phyloP scores from a whole-genome alignment of 1,140 invertebrate species.

The Drosophila bifasciata region DNA sequence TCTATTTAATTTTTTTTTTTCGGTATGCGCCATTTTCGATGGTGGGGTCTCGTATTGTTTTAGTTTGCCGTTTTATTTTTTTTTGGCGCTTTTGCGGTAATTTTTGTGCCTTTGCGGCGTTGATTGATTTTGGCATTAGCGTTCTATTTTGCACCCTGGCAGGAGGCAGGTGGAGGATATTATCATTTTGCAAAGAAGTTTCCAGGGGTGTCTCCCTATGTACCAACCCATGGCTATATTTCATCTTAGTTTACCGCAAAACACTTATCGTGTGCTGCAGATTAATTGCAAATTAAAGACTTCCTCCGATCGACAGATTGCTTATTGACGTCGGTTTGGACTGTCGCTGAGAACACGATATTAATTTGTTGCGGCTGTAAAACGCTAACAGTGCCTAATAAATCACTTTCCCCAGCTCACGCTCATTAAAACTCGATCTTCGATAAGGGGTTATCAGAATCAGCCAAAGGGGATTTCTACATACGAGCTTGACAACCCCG shows the following conservation, averaged over 20 bases:
- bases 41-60: conserved; percentile 49
- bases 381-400: conserved; percentile 22
- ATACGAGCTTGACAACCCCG: conserved; percentile 28
- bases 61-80: conserved; percentile 53
- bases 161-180: too few relatives aligned
- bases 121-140: not conserved
- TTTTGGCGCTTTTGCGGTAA: conserved; percentile 5
- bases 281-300: not conserved
- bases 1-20: conserved; percentile 38
- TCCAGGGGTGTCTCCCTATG: too few relatives aligned
- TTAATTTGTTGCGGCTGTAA: conserved; percentile 40
- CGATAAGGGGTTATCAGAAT: conserved; percentile 34
- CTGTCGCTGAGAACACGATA: conserved; percentile 13
- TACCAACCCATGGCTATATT: too few relatives aligned
- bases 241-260: too few relatives aligned
- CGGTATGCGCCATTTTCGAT: conserved; percentile 44
- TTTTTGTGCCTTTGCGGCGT: conserved; percentile 9
- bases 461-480: conserved; percentile 16
- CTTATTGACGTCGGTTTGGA: conserved; percentile 9
- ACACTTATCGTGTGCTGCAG: not conserved
- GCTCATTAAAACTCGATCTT: conserved; percentile 56
- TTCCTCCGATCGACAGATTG: conserved; percentile 1
- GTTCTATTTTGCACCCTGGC: too few relatives aligned
- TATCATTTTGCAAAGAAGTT: too few relatives aligned
- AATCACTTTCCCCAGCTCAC: conserved; percentile 48